Conservation (phyloP, 2,888 invertebrate species). For the Strigamia crassipes region DNA sequence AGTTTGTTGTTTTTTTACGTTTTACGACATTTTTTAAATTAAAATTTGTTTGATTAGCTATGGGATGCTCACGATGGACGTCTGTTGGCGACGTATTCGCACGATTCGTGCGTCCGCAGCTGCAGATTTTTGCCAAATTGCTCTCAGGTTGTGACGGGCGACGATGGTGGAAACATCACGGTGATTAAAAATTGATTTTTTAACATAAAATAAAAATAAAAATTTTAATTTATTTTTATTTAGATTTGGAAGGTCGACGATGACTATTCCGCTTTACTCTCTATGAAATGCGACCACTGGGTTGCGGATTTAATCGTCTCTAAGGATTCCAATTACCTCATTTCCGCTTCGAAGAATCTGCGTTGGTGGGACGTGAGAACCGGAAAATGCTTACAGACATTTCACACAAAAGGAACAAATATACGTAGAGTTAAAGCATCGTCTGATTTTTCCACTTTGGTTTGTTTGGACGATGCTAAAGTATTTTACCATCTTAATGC, state of each 20-base stretch:
- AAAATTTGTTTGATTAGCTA: neutral
- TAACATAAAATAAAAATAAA: neutral
- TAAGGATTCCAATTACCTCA: neutral
- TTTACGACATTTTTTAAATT: neutral
- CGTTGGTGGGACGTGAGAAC: neutral
- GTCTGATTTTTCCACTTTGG: neutral
- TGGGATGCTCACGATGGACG: neutral
- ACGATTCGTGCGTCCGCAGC: neutral
- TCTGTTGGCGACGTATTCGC: neutral
- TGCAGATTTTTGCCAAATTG: neutral
- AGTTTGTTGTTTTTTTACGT: neutral
- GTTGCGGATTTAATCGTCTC: neutral
- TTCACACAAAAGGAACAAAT: neutral
- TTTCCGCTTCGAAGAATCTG: slow-evolving; percentile 3
- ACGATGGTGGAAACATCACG: neutral
- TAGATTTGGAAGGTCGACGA: neutral
- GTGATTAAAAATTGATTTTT: neutral
- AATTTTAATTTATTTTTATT: neutral
- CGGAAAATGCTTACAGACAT: neutral
- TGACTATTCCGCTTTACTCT: neutral
- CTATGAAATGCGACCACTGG: neutral
- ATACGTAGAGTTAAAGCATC: slow-evolving; percentile 6
- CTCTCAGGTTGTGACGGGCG: neutral
- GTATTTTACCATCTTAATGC: neutral
- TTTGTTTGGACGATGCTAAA: neutral